Evolutionary conservation across 2,888 invertebrate species (phyloP), one percentile per base, ranked within the genome.

Genomic region (Zele albiditarsus): DNA sequence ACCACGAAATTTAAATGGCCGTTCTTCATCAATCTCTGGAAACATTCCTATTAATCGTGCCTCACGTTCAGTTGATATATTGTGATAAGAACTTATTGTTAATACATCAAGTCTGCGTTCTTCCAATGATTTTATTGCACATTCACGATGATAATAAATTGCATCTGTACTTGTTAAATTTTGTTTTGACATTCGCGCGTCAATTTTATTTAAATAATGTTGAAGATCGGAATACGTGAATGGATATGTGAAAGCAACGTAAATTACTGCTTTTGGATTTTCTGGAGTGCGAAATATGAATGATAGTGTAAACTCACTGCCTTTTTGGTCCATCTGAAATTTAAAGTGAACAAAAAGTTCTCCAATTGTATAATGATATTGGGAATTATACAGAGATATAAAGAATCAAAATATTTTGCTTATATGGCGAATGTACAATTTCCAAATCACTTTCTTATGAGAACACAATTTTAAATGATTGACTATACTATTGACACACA

Each of bases 191-290:
- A 93, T 91, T 87, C 91, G 92, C 75, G 89, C 81, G 86, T 96
- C 96, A 65, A 96, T 92, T 67, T 91, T 92, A 80, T 91, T 92
- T 31, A 97, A 90, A 83, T 93, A 92, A 78, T 93, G 93, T 89
- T 96, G 95, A 70, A 95, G 91, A 83, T 97, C 97, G 0, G 92
- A 92, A 86, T 96, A 97, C 0, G 96, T 94, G 90, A 94, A 97
- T 1, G 97, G 97, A 89, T 95, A 97, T 6, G 97, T 97, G 89
- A 97, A 97, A 0, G 97, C 97, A 90, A 97, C 95, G 90, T 95
- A 97, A 8, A 94, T 94, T 4, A 94, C 93, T 25, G 94, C 93
- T 78, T 93, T 92, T 3, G 91, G 82, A 90, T 93, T 95, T 82
- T 94, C 96, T 73, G 92, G 92, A 23, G 94, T 93, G 28, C 92